Percentiles rank a stretch among this genome's conserved stretches.
These are phyloP conservation scores for Lucinisca nassula DNA, from an alignment of 2,888 invertebrate species.

Conservation along the genomic window DNA sequence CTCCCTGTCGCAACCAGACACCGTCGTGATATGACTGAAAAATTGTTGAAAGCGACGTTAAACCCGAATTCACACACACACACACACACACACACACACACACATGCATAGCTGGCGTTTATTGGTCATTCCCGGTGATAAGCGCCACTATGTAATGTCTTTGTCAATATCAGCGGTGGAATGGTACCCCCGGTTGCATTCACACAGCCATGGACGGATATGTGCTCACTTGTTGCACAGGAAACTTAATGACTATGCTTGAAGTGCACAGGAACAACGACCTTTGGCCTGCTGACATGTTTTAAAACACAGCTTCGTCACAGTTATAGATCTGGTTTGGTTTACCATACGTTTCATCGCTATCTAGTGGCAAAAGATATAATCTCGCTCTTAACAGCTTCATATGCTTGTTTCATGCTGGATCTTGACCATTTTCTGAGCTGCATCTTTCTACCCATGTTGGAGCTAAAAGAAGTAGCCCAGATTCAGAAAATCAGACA, in stretches of 20 bases:
- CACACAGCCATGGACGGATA: slow-evolving; percentile 50
- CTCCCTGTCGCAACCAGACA: no score
- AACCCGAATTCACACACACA: no score
- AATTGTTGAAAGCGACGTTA: no score
- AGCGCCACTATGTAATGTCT: slow-evolving; percentile 24
- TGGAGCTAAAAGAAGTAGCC: neutral
- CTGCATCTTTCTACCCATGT: neutral
- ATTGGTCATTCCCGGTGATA: slow-evolving; percentile 41
- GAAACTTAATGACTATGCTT: slow-evolving; percentile 33
- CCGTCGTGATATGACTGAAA: no score
- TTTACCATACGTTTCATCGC: neutral
- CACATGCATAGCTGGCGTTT: no score
- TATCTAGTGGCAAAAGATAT: slow-evolving; percentile 16
- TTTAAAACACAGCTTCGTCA: slow-evolving; percentile 39
- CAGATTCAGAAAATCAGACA: neutral
- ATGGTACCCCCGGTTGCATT: slow-evolving; percentile 31
- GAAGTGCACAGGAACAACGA: slow-evolving; percentile 31
- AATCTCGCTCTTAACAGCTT: neutral
- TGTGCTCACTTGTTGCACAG: slow-evolving; percentile 46
- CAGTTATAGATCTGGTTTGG: slow-evolving; percentile 43
- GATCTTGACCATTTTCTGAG: neutral
- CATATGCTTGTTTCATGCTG: slow-evolving; percentile 11
- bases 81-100: no score
- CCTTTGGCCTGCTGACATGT: slow-evolving; percentile 50
- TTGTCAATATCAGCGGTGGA: slow-evolving; percentile 42